phyloP scores from a whole-genome alignment of 2,888 invertebrate genomes.

The Rotaria macrura region DNA sequence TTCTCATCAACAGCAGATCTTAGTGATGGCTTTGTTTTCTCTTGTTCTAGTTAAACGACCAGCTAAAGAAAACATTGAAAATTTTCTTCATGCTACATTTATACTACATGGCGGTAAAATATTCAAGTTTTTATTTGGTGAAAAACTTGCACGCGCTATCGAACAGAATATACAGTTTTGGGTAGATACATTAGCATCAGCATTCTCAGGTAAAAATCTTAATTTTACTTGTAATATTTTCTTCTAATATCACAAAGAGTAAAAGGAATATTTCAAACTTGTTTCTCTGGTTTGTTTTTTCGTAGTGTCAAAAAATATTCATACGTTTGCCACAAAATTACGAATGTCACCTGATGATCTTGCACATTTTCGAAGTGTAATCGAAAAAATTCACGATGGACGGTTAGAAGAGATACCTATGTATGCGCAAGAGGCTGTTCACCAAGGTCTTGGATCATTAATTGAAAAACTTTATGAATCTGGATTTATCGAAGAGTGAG shows the following conservation, averaged over 20 bases:
- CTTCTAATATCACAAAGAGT: too few relatives aligned
- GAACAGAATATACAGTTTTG: background rate
- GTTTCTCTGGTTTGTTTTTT: background rate
- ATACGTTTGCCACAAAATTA: background rate
- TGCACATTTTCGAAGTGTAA: background rate
- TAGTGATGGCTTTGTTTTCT: background rate
- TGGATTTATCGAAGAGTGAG: background rate
- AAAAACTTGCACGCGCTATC: conserved; percentile 5
- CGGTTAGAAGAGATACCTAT: background rate
- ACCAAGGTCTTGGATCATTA: background rate
- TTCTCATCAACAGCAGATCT: background rate
- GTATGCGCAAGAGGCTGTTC: background rate
- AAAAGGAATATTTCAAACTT: background rate
- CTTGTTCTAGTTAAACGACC: conserved; percentile 1
- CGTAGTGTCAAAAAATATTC: background rate
- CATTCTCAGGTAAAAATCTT: background rate
- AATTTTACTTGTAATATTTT: background rate
- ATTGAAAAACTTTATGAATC: background rate
- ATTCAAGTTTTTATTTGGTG: conserved; percentile 29
- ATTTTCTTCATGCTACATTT: conserved; percentile 20
- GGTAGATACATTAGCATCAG: conserved; percentile 5
- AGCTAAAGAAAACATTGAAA: conserved; percentile 32
- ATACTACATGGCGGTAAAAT: conserved; percentile 22
- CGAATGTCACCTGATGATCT: background rate
- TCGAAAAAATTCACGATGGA: background rate